Conservation (phyloP, 2,797 vertebrate species). For the Botia kubotai region DNA sequence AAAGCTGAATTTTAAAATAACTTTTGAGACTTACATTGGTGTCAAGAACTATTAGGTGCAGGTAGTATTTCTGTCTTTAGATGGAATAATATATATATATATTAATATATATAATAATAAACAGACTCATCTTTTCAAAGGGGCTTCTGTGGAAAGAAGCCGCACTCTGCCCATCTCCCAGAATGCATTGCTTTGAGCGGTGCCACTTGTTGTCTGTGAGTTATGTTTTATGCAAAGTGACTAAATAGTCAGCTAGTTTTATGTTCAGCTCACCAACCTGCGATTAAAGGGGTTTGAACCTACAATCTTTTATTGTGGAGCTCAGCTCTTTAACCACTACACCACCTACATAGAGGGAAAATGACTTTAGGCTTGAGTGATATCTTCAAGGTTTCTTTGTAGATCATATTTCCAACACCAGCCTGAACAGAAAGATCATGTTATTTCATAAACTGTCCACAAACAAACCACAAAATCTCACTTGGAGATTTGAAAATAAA, state of each 20-base stretch:
- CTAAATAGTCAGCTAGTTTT: no score
- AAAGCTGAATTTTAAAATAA: slow-evolving; percentile 54
- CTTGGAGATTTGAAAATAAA: neutral
- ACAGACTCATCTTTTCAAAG: neutral
- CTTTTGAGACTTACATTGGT: slow-evolving; percentile 48
- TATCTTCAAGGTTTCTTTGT: no score
- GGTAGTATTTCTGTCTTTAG: slow-evolving; percentile 59
- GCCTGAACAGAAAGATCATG: neutral
- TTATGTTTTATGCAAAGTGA: no score
- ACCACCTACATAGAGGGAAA: no score
- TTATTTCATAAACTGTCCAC: neutral
- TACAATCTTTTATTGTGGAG: no score
- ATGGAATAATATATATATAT: slow-evolving; percentile 55
- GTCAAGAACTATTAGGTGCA: slow-evolving; percentile 60
- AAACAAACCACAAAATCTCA: neutral
- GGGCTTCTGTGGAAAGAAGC: neutral
- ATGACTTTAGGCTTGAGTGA: no score
- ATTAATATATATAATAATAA: neutral
- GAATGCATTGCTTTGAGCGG: neutral
- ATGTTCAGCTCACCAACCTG: no score
- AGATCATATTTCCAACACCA: neutral
- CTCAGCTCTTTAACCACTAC: no score
- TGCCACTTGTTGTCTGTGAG: no score
- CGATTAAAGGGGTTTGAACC: no score
- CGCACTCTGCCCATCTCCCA: neutral